phyloP scores from a whole-genome alignment of 2,797 vertebrate species.

The Rhinichthys osculus region DNA sequence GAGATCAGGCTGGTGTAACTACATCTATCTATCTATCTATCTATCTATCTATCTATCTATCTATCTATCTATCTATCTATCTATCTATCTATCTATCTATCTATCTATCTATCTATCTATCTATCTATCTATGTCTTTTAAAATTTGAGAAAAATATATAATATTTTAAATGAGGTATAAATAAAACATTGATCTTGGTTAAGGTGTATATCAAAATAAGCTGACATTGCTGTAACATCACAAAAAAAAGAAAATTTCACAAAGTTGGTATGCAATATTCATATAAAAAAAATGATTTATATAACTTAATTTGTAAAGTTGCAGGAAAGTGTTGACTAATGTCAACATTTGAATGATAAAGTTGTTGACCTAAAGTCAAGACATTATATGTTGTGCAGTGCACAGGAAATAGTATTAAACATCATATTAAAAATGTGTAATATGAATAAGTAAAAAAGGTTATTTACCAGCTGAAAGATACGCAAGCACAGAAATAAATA shows the following conservation, averaged over 20 bases:
- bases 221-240: too few relatives aligned
- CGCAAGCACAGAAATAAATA: background rate
- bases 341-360: background rate
- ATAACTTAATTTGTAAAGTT: background rate
- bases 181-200: background rate
- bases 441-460: background rate
- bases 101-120: too few relatives aligned
- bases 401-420: slow-evolving; percentile 3
- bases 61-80: too few relatives aligned
- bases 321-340: background rate
- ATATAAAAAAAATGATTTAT: too few relatives aligned
- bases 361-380: background rate
- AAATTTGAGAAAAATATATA: too few relatives aligned
- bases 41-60: too few relatives aligned
- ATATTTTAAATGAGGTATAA: background rate
- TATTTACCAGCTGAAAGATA: background rate
- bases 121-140: too few relatives aligned
- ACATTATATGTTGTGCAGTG: background rate
- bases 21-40: background rate
- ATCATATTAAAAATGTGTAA: background rate
- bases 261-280: too few relatives aligned
- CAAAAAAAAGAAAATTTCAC: too few relatives aligned
- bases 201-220: too few relatives aligned
- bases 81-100: fast-evolving
- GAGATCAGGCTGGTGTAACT: too few relatives aligned